Conservation (phyloP, 2,888 invertebrate genomes). For the Zonitis immaculata region DNA sequence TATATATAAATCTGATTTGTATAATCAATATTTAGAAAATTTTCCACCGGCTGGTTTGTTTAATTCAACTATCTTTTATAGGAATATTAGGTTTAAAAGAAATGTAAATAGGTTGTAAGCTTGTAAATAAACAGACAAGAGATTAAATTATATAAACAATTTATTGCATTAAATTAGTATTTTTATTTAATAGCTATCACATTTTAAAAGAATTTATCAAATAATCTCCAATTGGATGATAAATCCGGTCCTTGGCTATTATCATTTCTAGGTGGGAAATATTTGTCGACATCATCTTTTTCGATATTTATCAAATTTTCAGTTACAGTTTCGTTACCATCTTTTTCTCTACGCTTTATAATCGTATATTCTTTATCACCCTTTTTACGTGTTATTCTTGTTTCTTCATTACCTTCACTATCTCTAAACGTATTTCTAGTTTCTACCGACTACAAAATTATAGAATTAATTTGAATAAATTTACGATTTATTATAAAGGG, state of each 20-base stretch:
- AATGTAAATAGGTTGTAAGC: conserved; percentile 17
- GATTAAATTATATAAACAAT: conserved; percentile 21
- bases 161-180: conserved; percentile 1
- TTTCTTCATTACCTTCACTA: conserved; percentile 56
- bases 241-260: not conserved
- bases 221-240: conserved; percentile 4
- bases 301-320: conserved; percentile 42
- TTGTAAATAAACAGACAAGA: conserved; percentile 16
- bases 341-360: conserved; percentile 49
- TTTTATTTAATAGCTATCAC: conserved; percentile 3
- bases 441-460: conserved; percentile 49
- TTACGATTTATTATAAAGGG: not conserved
- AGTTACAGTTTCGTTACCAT: conserved; percentile 39
- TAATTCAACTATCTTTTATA: not conserved
- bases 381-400: conserved; percentile 49
- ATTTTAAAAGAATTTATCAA: conserved; percentile 10
- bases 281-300: conserved; percentile 34
- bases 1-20: conserved; percentile 1
- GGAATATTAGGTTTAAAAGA: conserved; percentile 6
- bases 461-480: conserved; percentile 7
- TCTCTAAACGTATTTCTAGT: conserved; percentile 54
- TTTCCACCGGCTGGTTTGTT: conserved; percentile 6
- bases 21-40: conserved; percentile 11
- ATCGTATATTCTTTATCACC: conserved; percentile 44
- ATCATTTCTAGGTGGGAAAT: conserved; percentile 12